Percentiles rank a stretch among this genome's conserved stretches.
Evolutionary conservation across 2,113 vertebrate genomes (phyloP).

Genomic region (Halcyon senegalensis): DNA sequence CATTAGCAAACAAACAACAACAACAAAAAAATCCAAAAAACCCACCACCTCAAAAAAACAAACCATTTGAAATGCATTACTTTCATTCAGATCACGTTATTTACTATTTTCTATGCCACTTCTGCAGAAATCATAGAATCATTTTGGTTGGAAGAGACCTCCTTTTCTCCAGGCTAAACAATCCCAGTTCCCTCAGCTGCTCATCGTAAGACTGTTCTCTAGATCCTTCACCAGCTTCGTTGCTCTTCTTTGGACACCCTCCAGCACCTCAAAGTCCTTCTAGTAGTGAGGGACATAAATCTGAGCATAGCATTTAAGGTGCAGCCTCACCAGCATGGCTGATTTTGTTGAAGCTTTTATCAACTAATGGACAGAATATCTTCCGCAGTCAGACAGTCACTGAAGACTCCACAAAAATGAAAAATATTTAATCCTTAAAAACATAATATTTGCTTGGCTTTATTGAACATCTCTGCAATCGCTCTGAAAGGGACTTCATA

Average conservation of each 20-base stretch:
- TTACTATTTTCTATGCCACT: background rate
- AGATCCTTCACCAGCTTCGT: no score
- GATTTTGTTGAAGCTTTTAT: background rate
- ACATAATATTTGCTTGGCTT: conserved; percentile 76
- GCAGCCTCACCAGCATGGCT: background rate
- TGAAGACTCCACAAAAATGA: background rate
- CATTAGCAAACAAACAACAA: background rate
- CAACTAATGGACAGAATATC: background rate
- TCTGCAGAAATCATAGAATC: background rate
- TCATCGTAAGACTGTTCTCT: no score
- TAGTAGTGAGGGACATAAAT: no score
- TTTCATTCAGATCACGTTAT: background rate
- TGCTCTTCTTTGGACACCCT: no score
- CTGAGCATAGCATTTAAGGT: no score
- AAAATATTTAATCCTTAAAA: background rate
- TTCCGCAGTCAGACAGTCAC: background rate
- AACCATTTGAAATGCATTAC: background rate
- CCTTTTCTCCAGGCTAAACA: no score
- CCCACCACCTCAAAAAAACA: background rate
- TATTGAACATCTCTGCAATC: conserved; percentile 84
- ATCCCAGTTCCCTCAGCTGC: no score
- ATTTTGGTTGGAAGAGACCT: no score
- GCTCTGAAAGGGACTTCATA: conserved; percentile 86
- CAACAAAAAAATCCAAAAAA: background rate
- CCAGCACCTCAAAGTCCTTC: no score